phyloP scores from a whole-genome alignment of 2,888 invertebrate species.

The Cyclophora albipunctata region DNA sequence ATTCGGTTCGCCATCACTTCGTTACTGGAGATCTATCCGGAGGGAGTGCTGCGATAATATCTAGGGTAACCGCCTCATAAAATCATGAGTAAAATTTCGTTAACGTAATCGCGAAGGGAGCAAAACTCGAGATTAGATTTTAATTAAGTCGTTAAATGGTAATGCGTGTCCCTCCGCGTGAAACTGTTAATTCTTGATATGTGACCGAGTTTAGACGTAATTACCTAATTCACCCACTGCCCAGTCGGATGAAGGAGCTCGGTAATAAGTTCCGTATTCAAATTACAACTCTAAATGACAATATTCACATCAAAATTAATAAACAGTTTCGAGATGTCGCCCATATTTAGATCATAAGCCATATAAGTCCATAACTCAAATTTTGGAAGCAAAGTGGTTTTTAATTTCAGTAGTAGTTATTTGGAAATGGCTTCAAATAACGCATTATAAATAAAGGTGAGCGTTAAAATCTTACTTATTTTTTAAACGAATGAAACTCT shows the following conservation, averaged over 20 bases:
- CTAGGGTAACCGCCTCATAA: slow-evolving; percentile 18
- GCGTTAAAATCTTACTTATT: no score
- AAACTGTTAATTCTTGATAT: slow-evolving; percentile 24
- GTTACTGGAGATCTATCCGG: slow-evolving; percentile 16
- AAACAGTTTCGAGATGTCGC: no score
- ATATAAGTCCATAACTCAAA: no score
- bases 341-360: no score
- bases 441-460: no score
- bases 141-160: slow-evolving; percentile 36
- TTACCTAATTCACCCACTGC: slow-evolving; percentile 1
- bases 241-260: background rate
- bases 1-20: slow-evolving; percentile 8
- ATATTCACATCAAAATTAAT: no score
- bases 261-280: no score
- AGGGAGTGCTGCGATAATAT: slow-evolving; percentile 14
- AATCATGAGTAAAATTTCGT: slow-evolving; percentile 23
- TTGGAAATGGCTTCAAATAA: no score
- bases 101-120: slow-evolving; percentile 21
- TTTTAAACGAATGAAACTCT: no score
- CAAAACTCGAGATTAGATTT: slow-evolving; percentile 34
- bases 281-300: no score
- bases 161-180: slow-evolving; percentile 25
- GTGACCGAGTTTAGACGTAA: slow-evolving; percentile 8
- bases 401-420: no score
- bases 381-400: no score